These are phyloP conservation scores for Leptosomus discolor DNA, from an alignment of 2,113 vertebrate species.

Conservation along the genomic window DNA sequence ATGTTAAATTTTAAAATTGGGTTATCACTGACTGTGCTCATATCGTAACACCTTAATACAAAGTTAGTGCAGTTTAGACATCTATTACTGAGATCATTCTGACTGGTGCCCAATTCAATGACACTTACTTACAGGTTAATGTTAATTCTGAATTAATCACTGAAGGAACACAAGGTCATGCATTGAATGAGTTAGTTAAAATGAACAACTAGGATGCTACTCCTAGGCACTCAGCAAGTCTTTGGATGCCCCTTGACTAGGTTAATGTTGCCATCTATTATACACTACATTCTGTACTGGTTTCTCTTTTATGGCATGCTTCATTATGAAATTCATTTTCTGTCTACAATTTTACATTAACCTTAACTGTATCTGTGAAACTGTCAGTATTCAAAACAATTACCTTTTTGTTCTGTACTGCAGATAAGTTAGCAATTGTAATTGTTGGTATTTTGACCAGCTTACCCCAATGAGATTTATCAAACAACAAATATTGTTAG, in stretches of 20 bases:
- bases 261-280: neutral
- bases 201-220: neutral
- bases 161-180: neutral
- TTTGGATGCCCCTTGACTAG: neutral
- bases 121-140: neutral
- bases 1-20: neutral
- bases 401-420: neutral
- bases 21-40: neutral
- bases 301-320: neutral
- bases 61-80: neutral
- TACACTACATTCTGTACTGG: neutral
- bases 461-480: neutral
- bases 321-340: constrained; percentile 8
- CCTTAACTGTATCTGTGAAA: neutral
- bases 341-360: neutral
- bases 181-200: neutral
- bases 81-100: neutral
- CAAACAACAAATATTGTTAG: neutral
- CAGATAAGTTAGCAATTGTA: neutral
- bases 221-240: neutral
- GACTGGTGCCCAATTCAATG: neutral
- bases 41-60: neutral
- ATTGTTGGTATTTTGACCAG: neutral
- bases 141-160: neutral
- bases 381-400: neutral